Percentiles rank a stretch among this genome's conserved stretches.
phyloP scores from a whole-genome alignment of 2,113 vertebrate genomes.

The Corvus moneduloides region DNA sequence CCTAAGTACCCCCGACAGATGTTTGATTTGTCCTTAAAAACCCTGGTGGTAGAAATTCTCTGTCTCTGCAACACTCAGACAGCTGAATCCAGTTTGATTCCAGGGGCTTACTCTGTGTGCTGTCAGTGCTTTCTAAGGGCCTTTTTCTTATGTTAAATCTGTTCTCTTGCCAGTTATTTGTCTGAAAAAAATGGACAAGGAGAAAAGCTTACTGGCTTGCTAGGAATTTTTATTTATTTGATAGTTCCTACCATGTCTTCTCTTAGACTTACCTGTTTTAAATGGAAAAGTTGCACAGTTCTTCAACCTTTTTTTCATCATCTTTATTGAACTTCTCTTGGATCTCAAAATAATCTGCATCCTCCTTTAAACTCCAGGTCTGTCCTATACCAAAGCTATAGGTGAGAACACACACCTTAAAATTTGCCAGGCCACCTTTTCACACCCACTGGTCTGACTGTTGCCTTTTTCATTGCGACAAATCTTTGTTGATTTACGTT shows the following conservation, averaged over 20 bases:
- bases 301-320: not conserved
- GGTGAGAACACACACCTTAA: not conserved
- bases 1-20: constrained; percentile 32
- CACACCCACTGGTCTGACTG: not conserved
- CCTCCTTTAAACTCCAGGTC: not conserved
- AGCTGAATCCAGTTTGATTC: not conserved
- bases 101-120: not conserved
- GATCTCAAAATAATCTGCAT: not conserved
- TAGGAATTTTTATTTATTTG: not conserved
- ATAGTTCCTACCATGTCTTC: not conserved
- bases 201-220: not conserved
- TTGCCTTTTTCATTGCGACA: not conserved
- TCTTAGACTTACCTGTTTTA: not conserved
- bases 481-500: not conserved
- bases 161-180: not conserved
- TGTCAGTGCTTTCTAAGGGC: not conserved
- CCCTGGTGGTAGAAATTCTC: not conserved
- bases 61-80: not conserved
- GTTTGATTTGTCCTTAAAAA: constrained; percentile 43
- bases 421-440: not conserved
- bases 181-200: not conserved
- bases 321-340: not conserved
- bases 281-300: not conserved
- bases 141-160: not conserved
- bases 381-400: not conserved